These are phyloP conservation scores for Apomyelois bistriatella DNA, from an alignment of 2,888 invertebrate genomes.

Conservation along the genomic window DNA sequence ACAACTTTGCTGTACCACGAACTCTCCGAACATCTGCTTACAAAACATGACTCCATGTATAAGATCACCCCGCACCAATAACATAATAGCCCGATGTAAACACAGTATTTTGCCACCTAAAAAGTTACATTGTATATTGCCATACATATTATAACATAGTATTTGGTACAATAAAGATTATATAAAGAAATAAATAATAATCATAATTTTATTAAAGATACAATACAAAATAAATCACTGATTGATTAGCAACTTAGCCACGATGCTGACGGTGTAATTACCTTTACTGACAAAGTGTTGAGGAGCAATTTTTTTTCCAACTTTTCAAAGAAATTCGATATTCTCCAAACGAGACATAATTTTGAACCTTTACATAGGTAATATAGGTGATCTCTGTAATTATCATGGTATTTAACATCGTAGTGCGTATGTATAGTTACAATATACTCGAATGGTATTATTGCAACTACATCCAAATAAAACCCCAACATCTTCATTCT, in stretches of 20 bases:
- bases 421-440: slow-evolving; percentile 55
- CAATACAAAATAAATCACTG: no score
- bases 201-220: no score
- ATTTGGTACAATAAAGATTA: no score
- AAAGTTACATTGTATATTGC: slow-evolving; percentile 14
- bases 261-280: slow-evolving; percentile 19
- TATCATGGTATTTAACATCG: slow-evolving; percentile 46
- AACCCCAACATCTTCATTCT: slow-evolving; percentile 70
- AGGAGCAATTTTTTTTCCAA: slow-evolving; percentile 59
- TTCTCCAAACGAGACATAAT: slow-evolving; percentile 71
- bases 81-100: slow-evolving; percentile 63
- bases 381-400: slow-evolving; percentile 63
- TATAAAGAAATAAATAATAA: no score
- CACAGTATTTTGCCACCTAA: slow-evolving; percentile 66
- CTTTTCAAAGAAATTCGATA: slow-evolving; percentile 66
- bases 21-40: slow-evolving; percentile 61
- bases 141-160: no score
- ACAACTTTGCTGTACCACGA: slow-evolving; percentile 71
- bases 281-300: slow-evolving; percentile 65
- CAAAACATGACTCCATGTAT: slow-evolving; percentile 74
- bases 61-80: slow-evolving; percentile 77
- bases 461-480: slow-evolving; percentile 70
- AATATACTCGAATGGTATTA: slow-evolving; percentile 73
- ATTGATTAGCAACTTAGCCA: no score
- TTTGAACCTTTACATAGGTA: slow-evolving; percentile 75